Evolutionary conservation across 2,888 invertebrate genomes (phyloP).

Genomic region (Pecten maximus): DNA sequence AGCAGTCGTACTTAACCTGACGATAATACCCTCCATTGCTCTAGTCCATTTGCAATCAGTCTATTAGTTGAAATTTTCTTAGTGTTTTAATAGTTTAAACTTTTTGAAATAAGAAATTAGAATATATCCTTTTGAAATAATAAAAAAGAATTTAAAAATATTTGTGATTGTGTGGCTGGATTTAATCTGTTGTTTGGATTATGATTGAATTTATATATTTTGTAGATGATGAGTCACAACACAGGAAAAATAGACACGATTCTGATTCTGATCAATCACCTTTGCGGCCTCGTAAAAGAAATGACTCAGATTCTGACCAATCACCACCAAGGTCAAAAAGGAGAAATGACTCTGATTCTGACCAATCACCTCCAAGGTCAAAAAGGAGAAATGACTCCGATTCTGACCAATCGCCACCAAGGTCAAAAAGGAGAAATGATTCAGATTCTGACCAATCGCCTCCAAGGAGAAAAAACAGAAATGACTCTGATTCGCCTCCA

Average conservation of each 20-base stretch:
- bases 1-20: too few relatives aligned
- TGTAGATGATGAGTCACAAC: slow-evolving; percentile 68
- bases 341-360: slow-evolving; percentile 78
- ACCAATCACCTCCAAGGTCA: slow-evolving; percentile 79
- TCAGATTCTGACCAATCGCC: slow-evolving; percentile 74
- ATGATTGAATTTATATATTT: neutral
- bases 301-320: slow-evolving; percentile 60
- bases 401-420: slow-evolving; percentile 67
- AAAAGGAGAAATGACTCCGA: slow-evolving; percentile 70
- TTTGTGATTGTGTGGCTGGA: too few relatives aligned
- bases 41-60: too few relatives aligned
- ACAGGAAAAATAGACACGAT: slow-evolving; percentile 72
- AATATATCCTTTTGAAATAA: too few relatives aligned
- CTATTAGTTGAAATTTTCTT: too few relatives aligned
- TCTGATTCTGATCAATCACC: slow-evolving; percentile 79
- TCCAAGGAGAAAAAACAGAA: slow-evolving; percentile 82
- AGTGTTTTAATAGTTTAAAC: too few relatives aligned
- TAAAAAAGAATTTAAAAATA: too few relatives aligned
- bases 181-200: too few relatives aligned
- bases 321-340: slow-evolving; percentile 74
- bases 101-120: too few relatives aligned
- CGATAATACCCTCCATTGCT: too few relatives aligned
- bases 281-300: slow-evolving; percentile 54
- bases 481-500: slow-evolving; percentile 85
- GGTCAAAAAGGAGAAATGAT: slow-evolving; percentile 64